Conservation (phyloP, 2,113 vertebrate genomes). For the Upupa epops region DNA sequence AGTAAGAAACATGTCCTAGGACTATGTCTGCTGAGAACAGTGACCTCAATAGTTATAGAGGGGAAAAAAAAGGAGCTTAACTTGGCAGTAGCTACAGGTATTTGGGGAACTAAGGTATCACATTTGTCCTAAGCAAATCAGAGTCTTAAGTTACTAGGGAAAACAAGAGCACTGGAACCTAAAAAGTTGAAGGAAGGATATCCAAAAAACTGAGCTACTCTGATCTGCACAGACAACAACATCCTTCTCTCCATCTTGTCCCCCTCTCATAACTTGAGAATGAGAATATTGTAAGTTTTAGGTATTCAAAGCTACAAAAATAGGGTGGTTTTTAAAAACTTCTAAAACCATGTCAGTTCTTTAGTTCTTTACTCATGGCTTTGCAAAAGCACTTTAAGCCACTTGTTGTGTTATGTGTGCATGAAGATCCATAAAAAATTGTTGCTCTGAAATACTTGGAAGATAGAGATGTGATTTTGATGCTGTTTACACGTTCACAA, state of each 20-base stretch:
- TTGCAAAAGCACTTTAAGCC: background rate
- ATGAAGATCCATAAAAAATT: background rate
- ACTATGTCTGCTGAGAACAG: background rate
- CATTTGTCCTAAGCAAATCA: background rate
- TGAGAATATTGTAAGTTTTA: background rate
- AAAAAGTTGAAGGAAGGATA: background rate
- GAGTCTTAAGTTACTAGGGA: background rate
- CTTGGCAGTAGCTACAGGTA: background rate
- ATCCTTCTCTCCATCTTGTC: background rate
- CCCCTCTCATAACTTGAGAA: background rate
- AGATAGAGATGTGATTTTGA: background rate
- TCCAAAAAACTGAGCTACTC: background rate
- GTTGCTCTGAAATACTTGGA: background rate
- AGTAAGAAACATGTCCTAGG: background rate
- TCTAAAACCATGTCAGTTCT: background rate
- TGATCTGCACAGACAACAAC: background rate
- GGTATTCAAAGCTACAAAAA: background rate
- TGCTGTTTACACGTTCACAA: background rate
- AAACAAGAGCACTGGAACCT: background rate
- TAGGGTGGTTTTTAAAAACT: background rate
- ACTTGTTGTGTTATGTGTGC: fast-evolving
- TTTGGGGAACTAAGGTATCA: background rate
- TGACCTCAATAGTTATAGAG: background rate
- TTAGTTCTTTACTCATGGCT: background rate
- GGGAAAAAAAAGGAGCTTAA: background rate